These are phyloP conservation scores for Neoaliturus tenellus DNA, from an alignment of 2,888 invertebrate species.

Conservation along the genomic window DNA sequence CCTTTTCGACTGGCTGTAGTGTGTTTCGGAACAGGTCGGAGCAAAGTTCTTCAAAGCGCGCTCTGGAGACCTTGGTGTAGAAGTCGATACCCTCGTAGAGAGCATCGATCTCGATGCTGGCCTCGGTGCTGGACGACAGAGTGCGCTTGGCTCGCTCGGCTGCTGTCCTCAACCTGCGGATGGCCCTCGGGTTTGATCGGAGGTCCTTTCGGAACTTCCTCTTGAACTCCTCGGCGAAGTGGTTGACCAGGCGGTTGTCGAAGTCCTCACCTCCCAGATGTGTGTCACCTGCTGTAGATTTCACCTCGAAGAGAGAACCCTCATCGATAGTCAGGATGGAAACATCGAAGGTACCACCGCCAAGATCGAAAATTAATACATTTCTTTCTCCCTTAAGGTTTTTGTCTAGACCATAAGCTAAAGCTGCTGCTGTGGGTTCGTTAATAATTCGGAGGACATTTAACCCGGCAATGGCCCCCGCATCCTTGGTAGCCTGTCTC, in stretches of 20 bases:
- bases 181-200: slow-evolving; percentile 71
- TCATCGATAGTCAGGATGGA: slow-evolving; percentile 87
- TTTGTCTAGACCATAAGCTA: slow-evolving; percentile 84
- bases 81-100: slow-evolving; percentile 74
- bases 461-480: slow-evolving; percentile 88
- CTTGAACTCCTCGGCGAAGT: slow-evolving; percentile 77
- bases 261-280: slow-evolving; percentile 86
- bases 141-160: slow-evolving; percentile 76
- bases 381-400: slow-evolving; percentile 81
- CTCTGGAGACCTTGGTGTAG: slow-evolving; percentile 83
- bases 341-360: slow-evolving; percentile 84
- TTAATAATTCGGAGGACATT: slow-evolving; percentile 94
- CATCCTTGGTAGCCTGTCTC: slow-evolving; percentile 88
- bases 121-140: slow-evolving; percentile 74
- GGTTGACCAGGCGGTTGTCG: slow-evolving; percentile 76
- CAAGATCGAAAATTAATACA: slow-evolving; percentile 68
- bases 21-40: slow-evolving; percentile 83
- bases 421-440: slow-evolving; percentile 92
- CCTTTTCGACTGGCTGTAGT: slow-evolving; percentile 85
- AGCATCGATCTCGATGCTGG: slow-evolving; percentile 74
- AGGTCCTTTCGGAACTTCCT: slow-evolving; percentile 74
- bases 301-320: slow-evolving; percentile 75
- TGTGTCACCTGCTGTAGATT: slow-evolving; percentile 89
- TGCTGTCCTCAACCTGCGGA: slow-evolving; percentile 73
- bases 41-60: slow-evolving; percentile 85